A percentile compares a stretch with the other conserved stretches of the same genome.
phyloP scores from a whole-genome alignment of 2,888 invertebrate species.

The Steinernema carpocapsae region DNA sequence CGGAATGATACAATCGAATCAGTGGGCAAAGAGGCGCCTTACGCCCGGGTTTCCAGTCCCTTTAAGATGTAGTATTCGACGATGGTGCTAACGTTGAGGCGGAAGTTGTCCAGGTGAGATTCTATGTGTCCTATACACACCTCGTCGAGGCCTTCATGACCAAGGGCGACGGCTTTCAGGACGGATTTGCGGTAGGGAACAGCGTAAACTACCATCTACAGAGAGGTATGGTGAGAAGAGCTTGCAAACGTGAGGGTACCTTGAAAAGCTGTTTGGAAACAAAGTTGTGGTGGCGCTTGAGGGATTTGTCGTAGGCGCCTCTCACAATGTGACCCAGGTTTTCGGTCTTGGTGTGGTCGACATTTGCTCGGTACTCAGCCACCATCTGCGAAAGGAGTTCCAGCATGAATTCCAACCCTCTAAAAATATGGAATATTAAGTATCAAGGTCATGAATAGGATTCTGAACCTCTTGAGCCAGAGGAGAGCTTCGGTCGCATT shows the following conservation, averaged over 20 bases:
- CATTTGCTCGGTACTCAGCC: slow-evolving; percentile 49
- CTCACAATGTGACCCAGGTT: slow-evolving; percentile 53
- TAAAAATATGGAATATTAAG: slow-evolving; percentile 41
- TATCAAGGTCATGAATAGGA: background rate
- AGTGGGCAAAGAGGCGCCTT: background rate
- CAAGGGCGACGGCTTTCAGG: slow-evolving; percentile 64
- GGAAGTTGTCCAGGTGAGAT: slow-evolving; percentile 64
- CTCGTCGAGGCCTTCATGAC: slow-evolving; percentile 64
- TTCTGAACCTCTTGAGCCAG: slow-evolving; percentile 64
- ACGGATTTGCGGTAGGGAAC: slow-evolving; percentile 64
- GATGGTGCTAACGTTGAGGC: slow-evolving; percentile 58
- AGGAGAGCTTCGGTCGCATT: slow-evolving; percentile 66
- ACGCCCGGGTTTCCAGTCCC: slow-evolving; percentile 52
- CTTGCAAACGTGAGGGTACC: slow-evolving; percentile 42
- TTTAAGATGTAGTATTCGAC: slow-evolving; percentile 62
- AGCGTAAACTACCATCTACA: slow-evolving; percentile 62
- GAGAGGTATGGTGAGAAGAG: slow-evolving; percentile 26
- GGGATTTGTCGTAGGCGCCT: slow-evolving; percentile 59
- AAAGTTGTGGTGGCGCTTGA: slow-evolving; percentile 66
- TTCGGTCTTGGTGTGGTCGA: slow-evolving; percentile 54
- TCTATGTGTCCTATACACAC: slow-evolving; percentile 64
- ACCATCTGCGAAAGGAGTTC: slow-evolving; percentile 61
- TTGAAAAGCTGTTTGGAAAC: slow-evolving; percentile 65
- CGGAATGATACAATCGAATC: background rate
- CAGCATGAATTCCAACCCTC: slow-evolving; percentile 68